Evolutionary conservation across 2,888 invertebrate genomes (phyloP).

Genomic region (Graphium colonna): DNA sequence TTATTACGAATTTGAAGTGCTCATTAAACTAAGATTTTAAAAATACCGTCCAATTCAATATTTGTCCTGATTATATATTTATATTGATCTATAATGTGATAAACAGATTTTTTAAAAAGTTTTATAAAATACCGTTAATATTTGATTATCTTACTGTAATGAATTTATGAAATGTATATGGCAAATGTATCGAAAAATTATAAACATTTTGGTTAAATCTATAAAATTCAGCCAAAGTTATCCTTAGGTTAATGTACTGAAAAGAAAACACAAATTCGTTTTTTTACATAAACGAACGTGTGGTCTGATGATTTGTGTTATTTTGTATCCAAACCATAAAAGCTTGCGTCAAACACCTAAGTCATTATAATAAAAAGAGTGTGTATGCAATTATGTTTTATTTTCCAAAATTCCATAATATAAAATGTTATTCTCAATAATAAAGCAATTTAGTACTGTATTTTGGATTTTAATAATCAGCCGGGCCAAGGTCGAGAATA

Average conservation of each 20-base stretch:
- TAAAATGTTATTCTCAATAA: too few relatives aligned
- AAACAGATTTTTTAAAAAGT: background rate
- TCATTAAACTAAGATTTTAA: background rate
- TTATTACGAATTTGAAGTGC: background rate
- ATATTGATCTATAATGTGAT: background rate
- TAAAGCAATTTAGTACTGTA: too few relatives aligned
- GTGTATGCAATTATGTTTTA: constrained; percentile 17
- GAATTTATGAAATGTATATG: background rate
- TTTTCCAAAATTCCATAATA: too few relatives aligned
- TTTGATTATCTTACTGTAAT: background rate
- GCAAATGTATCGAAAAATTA: background rate
- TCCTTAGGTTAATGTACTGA: constrained; percentile 30
- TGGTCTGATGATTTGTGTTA: constrained; percentile 21
- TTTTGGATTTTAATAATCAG: too few relatives aligned
- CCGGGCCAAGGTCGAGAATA: too few relatives aligned
- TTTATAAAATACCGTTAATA: background rate
- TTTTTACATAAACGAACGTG: constrained; percentile 21
- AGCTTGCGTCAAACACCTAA: constrained; percentile 46
- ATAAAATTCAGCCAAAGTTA: constrained; percentile 57
- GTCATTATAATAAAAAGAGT: constrained; percentile 43
- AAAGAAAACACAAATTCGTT: constrained; percentile 1
- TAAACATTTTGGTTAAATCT: constrained; percentile 31
- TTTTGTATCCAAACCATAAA: constrained; percentile 9
- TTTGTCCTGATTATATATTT: background rate
- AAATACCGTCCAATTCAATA: constrained; percentile 11